Percentiles rank a stretch among this genome's conserved stretches.
phyloP scores from a whole-genome alignment of 2,797 vertebrate genomes.

The Myotis planiceps region DNA sequence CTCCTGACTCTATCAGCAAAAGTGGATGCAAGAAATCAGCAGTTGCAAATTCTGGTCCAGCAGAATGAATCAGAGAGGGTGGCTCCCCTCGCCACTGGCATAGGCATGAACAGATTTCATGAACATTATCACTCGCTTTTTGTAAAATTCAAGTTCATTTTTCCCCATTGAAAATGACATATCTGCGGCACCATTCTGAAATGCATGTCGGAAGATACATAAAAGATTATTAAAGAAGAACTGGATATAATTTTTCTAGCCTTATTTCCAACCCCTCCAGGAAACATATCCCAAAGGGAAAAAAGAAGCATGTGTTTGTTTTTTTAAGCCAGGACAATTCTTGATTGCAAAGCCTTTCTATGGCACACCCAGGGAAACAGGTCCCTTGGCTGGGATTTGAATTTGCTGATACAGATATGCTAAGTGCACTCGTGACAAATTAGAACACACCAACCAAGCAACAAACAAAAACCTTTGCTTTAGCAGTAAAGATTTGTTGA shows the following conservation, averaged over 20 bases:
- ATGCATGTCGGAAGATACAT: conserved; percentile 65
- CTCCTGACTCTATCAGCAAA: conserved; percentile 79
- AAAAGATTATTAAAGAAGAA: conserved; percentile 83
- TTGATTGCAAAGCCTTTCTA: conserved; percentile 15
- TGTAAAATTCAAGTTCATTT: conserved; percentile 55
- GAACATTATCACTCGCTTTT: conserved; percentile 47
- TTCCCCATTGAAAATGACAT: conserved; percentile 72
- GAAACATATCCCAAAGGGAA: conserved; percentile 63
- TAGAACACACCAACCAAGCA: conserved; percentile 26
- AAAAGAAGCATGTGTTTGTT: conserved; percentile 56
- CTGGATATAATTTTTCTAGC: conserved; percentile 77
- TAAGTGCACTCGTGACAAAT: neutral
- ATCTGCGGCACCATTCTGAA: conserved; percentile 68
- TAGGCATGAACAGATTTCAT: conserved; percentile 59
- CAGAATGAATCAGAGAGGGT: conserved; percentile 68
- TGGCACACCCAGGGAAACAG: neutral
- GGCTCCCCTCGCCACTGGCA: conserved; percentile 30
- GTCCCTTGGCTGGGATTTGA: conserved; percentile 1
- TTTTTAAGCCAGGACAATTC: conserved; percentile 51
- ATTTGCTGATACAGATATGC: neutral
- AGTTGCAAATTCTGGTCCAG: conserved; percentile 21
- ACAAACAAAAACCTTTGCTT: neutral
- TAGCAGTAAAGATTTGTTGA: conserved; percentile 35
- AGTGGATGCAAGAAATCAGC: conserved; percentile 77
- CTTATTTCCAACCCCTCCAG: conserved; percentile 76